A percentile compares a stretch with the other conserved stretches of the same genome.
These are phyloP conservation scores for Drosophila yakuba DNA, from an alignment of 1,140 invertebrate genomes.

Conservation along the genomic window DNA sequence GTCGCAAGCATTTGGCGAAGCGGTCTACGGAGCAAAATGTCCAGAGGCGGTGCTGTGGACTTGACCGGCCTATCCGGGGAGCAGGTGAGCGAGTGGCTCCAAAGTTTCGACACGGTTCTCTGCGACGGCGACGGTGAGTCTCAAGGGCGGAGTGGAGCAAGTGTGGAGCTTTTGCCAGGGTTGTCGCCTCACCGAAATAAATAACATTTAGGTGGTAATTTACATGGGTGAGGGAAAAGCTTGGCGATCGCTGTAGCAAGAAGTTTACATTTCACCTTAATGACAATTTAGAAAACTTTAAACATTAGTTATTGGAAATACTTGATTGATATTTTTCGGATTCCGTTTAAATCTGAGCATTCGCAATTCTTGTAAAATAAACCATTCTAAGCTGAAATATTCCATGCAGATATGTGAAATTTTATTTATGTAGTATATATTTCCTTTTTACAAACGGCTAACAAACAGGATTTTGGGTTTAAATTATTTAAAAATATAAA, in stretches of 20 bases:
- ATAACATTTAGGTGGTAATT: conserved; percentile 7
- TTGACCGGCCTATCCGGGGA: conserved; percentile 81
- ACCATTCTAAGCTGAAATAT: no score
- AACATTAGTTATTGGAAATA: no score
- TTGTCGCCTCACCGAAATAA: not conserved
- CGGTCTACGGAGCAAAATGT: conserved; percentile 50
- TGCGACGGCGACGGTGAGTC: conserved; percentile 93
- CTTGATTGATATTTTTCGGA: not conserved
- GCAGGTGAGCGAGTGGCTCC: conserved; percentile 88
- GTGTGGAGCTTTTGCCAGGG: conserved; percentile 17
- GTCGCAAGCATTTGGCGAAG: conserved; percentile 37
- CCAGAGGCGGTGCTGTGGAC: conserved; percentile 49
- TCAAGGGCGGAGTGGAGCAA: not conserved
- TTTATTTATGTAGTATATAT: no score
- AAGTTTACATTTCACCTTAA: no score
- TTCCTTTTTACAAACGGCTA: no score
- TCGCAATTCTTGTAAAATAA: no score
- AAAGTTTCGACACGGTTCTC: conserved; percentile 91
- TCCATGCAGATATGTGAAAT: no score
- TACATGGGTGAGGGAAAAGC: conserved; percentile 8
- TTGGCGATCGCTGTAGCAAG: not conserved
- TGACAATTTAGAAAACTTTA: no score
- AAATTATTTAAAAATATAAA: no score
- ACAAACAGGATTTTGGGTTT: no score
- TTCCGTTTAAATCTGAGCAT: not conserved